Evolutionary conservation across 2,888 invertebrate species (phyloP).

Genomic region (Nebria brevicollis): DNA sequence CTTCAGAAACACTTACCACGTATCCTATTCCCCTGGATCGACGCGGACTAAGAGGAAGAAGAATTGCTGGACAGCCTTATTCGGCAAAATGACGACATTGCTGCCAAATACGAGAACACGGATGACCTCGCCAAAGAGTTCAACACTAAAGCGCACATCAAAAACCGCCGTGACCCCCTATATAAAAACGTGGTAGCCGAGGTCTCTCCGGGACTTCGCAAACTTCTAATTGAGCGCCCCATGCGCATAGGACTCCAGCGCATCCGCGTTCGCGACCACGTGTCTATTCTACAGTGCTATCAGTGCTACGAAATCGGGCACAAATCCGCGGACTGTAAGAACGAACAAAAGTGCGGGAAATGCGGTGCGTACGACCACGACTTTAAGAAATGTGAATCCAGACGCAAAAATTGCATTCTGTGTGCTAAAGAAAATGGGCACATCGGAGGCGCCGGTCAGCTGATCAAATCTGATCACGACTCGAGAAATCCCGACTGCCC

Average conservation of each 20-base stretch:
- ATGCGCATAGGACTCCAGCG: background rate
- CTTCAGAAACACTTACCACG: too few species aligned
- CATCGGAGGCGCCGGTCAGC: too few species aligned
- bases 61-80: background rate
- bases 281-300: slow-evolving; percentile 44
- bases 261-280: slow-evolving; percentile 21
- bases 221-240: background rate
- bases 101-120: background rate
- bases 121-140: background rate
- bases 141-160: background rate
- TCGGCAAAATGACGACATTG: background rate
- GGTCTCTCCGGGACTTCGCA: slow-evolving; percentile 22
- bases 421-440: too few species aligned
- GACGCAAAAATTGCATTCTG: too few species aligned
- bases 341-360: background rate
- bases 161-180: background rate
- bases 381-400: slow-evolving; percentile 7
- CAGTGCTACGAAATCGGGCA: slow-evolving; percentile 45
- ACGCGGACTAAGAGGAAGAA: too few species aligned
- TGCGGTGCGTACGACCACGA: background rate
- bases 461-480: background rate
- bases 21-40: too few species aligned
- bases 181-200: slow-evolving; percentile 2
- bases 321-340: slow-evolving; percentile 37
- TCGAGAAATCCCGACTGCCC: background rate